Percentiles rank a stretch among this genome's conserved stretches.
These are phyloP conservation scores for Podilymbus podiceps DNA, from an alignment of 2,113 vertebrate genomes.

Conservation along the genomic window DNA sequence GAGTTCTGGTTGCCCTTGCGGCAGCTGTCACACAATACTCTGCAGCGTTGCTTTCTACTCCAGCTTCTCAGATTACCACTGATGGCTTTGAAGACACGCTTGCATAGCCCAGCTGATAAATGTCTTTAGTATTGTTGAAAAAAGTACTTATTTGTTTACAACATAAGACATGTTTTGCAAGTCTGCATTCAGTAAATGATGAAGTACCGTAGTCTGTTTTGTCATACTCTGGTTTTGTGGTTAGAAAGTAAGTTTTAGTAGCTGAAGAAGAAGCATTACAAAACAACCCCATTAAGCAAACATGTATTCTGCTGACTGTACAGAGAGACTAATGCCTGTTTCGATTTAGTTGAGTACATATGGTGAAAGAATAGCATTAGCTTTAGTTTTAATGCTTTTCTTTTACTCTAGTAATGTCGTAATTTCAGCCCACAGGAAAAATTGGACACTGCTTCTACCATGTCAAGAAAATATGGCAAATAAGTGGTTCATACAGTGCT, in stretches of 20 bases:
- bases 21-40: background rate
- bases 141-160: background rate
- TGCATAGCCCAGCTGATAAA: background rate
- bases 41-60: background rate
- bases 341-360: background rate
- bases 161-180: background rate
- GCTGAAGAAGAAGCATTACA: background rate
- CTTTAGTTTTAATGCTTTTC: background rate
- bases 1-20: background rate
- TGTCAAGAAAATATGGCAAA: background rate
- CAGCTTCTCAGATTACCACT: background rate
- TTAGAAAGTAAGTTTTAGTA: background rate
- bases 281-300: background rate
- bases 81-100: background rate
- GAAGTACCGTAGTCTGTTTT: background rate
- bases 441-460: fast-evolving
- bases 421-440: background rate
- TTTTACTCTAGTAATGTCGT: background rate
- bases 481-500: background rate
- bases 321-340: background rate
- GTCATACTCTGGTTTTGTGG: background rate
- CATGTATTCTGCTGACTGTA: background rate
- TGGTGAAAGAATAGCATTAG: background rate
- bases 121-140: background rate
- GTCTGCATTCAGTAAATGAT: background rate